phyloP scores from a whole-genome alignment of 2,113 vertebrate species.

The Octodon degus region DNA sequence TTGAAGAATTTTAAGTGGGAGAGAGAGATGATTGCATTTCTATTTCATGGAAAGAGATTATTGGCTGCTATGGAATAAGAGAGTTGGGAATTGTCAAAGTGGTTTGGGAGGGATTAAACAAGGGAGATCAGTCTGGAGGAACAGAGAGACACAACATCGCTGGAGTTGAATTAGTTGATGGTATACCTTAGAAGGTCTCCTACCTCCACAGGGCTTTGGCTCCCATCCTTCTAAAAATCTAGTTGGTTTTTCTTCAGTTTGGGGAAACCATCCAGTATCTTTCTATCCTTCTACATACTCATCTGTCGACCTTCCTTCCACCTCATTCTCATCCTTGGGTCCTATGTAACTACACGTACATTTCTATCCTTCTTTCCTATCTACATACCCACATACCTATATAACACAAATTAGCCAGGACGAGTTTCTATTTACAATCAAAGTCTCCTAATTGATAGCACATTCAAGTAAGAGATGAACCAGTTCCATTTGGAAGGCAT shows the following conservation, averaged over 20 bases:
- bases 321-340: background rate
- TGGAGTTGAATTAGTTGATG: background rate
- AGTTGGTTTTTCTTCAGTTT: background rate
- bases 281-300: background rate
- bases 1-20: conserved; percentile 15
- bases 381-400: background rate
- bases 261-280: background rate
- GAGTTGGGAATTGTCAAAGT: background rate
- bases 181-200: background rate
- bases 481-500: background rate
- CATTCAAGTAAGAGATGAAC: background rate
- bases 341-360: background rate
- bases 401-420: background rate
- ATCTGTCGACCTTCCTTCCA: background rate
- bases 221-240: background rate
- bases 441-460: background rate
- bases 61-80: background rate
- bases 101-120: background rate
- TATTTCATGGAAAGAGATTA: conserved; percentile 16
- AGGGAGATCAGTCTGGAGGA: background rate
- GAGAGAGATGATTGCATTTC: background rate
- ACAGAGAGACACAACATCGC: background rate
- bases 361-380: too few species aligned
- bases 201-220: background rate
- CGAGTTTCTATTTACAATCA: background rate